phyloP scores from a whole-genome alignment of 2,113 vertebrate genomes.

The Zosterops hypoxanthus region DNA sequence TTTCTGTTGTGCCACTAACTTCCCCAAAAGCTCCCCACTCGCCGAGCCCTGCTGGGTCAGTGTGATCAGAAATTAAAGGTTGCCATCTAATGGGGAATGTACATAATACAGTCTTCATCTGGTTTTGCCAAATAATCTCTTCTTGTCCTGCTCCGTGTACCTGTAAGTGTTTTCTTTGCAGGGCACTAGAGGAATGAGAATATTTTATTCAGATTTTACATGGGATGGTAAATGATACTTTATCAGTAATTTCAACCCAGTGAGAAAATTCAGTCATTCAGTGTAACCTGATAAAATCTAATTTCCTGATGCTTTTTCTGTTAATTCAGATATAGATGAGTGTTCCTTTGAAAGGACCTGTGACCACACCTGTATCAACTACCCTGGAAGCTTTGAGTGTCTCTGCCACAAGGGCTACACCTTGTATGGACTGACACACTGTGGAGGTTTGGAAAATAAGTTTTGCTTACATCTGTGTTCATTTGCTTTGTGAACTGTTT shows the following conservation, averaged over 20 bases:
- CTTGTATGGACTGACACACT: slow-evolving; percentile 92
- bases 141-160: not conserved
- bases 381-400: slow-evolving; percentile 92
- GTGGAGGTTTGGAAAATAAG: slow-evolving; percentile 87
- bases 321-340: slow-evolving; percentile 88
- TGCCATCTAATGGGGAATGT: slow-evolving; percentile 49
- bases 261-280: not conserved
- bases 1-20: not conserved
- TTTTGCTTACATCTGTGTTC: not conserved
- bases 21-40: not conserved
- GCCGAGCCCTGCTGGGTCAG: not conserved
- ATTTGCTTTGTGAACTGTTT: not conserved
- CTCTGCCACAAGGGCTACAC: slow-evolving; percentile 90
- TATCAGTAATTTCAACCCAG: not conserved
- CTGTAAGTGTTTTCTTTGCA: not conserved
- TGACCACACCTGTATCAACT: slow-evolving; percentile 95
- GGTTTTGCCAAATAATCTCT: not conserved
- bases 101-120: not conserved
- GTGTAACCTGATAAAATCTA: not conserved
- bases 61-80: slow-evolving; percentile 12
- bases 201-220: not conserved
- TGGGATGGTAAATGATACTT: not conserved
- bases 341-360: slow-evolving; percentile 95
- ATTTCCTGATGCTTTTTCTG: not conserved
- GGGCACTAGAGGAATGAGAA: not conserved